Base-by-base conservation (phyloP, 64 coral and sea anemone species). In the Montipora efflorescens region DNA sequence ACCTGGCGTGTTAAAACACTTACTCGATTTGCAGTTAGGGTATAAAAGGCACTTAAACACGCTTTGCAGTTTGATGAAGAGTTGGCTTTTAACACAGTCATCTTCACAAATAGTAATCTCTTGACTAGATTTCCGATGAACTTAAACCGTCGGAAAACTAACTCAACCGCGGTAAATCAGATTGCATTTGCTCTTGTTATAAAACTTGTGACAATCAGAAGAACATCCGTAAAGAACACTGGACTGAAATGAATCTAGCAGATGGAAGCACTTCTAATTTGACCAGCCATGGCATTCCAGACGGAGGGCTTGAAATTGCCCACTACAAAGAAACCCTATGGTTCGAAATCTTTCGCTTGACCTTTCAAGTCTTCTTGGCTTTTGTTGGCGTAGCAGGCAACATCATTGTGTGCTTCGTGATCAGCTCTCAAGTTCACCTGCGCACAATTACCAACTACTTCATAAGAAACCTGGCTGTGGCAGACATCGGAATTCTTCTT, bases 381-480 rank as follows among this genome's bases (percentile, higher is more conserved):
- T n/a, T 82, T 59, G 23, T 96, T 6, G 95, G 95, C 3, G 76
- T 97, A 71, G 74, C 80, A 87, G 95, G 95, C 23, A 97, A 97
- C 67, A 25, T 83, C 1, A 67, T 97, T 44, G 89, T 97, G 1
- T 97, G 92, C 51, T 22, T 90, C 19, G 83, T 93, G 6, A 89
- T 97, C 19, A 86, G 80, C 8, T 87, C 74, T 49, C 87, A 79
- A 15, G 71, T 64, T 3, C 85, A 91, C 8, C 48, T 96, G 70
- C 81, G 74, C 43, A 93, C 88, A 0, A 45, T 87, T 3, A 93
- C 91, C 61, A 91, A 97, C 69, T 91, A 47, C 46, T 89, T 88
- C 76, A 91, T 97, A 62, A 85, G 81, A 59, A 94, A 90, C 64
- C 83, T 97, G 18, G 92, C 95, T 15, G 51, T 97, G 14, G 95